Base-by-base conservation (phyloP, 2,113 vertebrate genomes). In the Cyphomyrus plagiostoma region DNA sequence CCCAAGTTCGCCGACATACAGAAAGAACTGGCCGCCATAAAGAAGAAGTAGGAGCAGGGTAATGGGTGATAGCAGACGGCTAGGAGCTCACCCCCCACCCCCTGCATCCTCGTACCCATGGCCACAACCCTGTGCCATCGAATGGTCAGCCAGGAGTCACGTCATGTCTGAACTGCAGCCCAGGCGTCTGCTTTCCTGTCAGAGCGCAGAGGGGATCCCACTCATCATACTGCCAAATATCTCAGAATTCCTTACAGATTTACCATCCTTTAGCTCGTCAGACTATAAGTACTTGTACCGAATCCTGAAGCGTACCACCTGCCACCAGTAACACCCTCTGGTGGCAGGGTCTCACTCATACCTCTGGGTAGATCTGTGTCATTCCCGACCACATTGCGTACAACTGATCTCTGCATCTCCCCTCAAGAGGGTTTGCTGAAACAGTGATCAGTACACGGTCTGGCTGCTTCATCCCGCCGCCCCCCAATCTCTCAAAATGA, bases 1-100 rank as follows among this genome's bases (percentile, higher is more conserved):
- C 98, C 98, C 90, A 98, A 97, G 90, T 99, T 99, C 94, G 95
- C 90, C 0, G 98, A 99, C 70, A 95, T 99, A 93, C 96, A 98
- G 91, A 97, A 97, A 92, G 98, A 99, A 91, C 95, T 99, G 3
- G 92, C 94, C 26, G 90, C 93, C 90, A 93, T 99, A 94, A 98
- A 97, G 94, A 98, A 96, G 93, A 98, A 97, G 94, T 96, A 94
- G 86, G 83, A 39, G 84, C 83, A 70, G 90, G 52, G 48, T 11
- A n/a, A 46, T 46, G 53, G 77, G 53, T 90, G 84, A 90, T 86
- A 15, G 53, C 52, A 19, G 53, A 48, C 39, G 5, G 77, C 91
- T 62, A 87, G 90, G 77, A 87, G 49, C 90, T 90, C 66, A 26
- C 53, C 88, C 88, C 91, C 84, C 87, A 19, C 80, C 83, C 70